These are phyloP conservation scores for Rhagium mordax DNA, from an alignment of 2,888 invertebrate species.

Conservation along the genomic window DNA sequence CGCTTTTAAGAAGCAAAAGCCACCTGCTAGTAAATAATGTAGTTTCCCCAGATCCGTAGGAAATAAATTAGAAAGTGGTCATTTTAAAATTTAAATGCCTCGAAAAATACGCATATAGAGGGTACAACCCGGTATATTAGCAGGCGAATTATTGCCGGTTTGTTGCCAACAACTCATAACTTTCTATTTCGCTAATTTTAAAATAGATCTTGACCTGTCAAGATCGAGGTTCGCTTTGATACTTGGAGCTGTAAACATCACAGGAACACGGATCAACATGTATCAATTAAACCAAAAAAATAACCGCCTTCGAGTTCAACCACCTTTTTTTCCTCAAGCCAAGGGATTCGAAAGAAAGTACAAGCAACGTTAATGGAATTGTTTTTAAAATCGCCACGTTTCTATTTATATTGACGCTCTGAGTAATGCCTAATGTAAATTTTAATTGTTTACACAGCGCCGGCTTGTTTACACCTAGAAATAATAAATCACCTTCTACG, in stretches of 20 bases:
- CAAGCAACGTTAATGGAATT: slow-evolving; percentile 5
- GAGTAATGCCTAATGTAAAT: slow-evolving; percentile 22
- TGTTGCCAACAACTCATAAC: not conserved
- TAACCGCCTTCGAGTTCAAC: not conserved
- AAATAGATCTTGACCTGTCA: not conserved
- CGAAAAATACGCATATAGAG: too few relatives aligned
- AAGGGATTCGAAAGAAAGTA: not conserved
- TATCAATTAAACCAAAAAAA: not conserved
- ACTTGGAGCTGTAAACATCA: not conserved
- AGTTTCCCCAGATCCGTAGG: too few relatives aligned
- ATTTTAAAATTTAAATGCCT: too few relatives aligned
- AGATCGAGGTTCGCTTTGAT: not conserved
- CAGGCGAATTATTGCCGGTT: not conserved
- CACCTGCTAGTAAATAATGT: too few relatives aligned
- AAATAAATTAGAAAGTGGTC: too few relatives aligned
- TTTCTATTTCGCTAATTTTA: not conserved
- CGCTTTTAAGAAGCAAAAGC: too few relatives aligned
- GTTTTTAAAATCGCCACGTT: slow-evolving; percentile 14
- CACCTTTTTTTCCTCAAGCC: not conserved
- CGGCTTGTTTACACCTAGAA: slow-evolving; percentile 22
- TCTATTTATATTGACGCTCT: slow-evolving; percentile 23
- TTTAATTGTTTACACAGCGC: slow-evolving; percentile 12
- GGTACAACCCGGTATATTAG: too few relatives aligned
- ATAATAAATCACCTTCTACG: slow-evolving; percentile 18
- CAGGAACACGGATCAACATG: not conserved